phyloP scores from a whole-genome alignment of 1,140 invertebrate species.

The Bacillus rossius region DNA sequence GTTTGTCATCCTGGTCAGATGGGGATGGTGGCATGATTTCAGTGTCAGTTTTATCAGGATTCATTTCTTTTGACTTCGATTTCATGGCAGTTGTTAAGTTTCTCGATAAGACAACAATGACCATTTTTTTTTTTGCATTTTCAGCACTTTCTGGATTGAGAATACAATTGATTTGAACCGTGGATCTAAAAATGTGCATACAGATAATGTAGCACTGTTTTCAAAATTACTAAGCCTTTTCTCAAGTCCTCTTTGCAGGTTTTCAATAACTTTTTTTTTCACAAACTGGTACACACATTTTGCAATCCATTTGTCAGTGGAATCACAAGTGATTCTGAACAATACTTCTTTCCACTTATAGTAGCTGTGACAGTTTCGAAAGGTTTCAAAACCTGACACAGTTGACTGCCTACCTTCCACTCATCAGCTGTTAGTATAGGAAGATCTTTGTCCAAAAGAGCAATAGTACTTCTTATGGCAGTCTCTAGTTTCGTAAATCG shows the following conservation, averaged over 20 bases:
- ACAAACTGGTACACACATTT: neutral
- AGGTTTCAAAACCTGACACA: constrained; percentile 5
- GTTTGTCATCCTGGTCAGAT: neutral
- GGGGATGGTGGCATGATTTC: too few species aligned
- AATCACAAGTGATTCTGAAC: constrained; percentile 8
- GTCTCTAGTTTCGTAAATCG: constrained; percentile 12
- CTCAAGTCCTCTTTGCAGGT: neutral
- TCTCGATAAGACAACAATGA: too few species aligned
- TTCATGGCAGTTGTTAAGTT: too few species aligned
- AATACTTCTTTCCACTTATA: constrained; percentile 15
- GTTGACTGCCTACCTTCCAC: neutral
- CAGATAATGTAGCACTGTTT: constrained; percentile 2
- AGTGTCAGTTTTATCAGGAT: too few species aligned
- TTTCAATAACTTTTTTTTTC: neutral
- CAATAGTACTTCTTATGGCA: neutral
- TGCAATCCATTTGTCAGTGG: neutral
- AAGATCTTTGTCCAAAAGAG: neutral
- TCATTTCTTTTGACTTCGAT: too few species aligned
- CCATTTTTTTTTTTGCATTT: too few species aligned
- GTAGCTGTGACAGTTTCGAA: constrained; percentile 1
- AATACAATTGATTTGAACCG: neutral
- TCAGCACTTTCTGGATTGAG: constrained; percentile 1
- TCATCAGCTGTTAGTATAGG: neutral
- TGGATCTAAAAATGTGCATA: constrained; percentile 8
- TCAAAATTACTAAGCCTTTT: neutral